Percentiles rank a stretch among this genome's conserved stretches.
phyloP scores from a whole-genome alignment of 2,113 vertebrate species.

The Myodes glareolus region DNA sequence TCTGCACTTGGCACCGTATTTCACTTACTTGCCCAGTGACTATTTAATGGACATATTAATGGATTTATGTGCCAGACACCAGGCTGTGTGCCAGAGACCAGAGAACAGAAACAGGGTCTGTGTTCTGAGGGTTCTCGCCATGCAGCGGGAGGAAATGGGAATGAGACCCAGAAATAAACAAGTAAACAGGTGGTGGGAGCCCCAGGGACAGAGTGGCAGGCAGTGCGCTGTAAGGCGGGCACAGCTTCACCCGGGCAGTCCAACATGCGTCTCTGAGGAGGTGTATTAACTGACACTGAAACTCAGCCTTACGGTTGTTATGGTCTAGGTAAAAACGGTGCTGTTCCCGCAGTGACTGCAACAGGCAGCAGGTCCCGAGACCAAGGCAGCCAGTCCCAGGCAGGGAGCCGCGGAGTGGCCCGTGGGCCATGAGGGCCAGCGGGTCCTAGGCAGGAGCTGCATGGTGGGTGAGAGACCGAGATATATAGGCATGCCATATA shows the following conservation, averaged over 20 bases:
- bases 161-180: background rate
- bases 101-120: background rate
- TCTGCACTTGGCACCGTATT: background rate
- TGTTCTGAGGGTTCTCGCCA: background rate
- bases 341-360: no score
- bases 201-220: no score
- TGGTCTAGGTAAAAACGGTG: no score
- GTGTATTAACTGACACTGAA: background rate
- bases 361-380: no score
- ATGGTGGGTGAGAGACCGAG: no score
- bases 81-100: background rate
- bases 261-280: background rate
- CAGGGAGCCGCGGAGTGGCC: no score
- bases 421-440: no score
- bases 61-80: background rate
- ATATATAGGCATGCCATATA: no score
- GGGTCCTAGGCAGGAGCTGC: no score
- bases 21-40: background rate
- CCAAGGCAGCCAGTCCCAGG: no score
- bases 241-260: background rate
- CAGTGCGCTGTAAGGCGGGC: fast-evolving
- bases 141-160: background rate
- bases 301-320: background rate
- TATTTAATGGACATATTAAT: background rate
- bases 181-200: background rate